Conservation (phyloP, 1,140 invertebrate species). For the Camponotus floridanus region DNA sequence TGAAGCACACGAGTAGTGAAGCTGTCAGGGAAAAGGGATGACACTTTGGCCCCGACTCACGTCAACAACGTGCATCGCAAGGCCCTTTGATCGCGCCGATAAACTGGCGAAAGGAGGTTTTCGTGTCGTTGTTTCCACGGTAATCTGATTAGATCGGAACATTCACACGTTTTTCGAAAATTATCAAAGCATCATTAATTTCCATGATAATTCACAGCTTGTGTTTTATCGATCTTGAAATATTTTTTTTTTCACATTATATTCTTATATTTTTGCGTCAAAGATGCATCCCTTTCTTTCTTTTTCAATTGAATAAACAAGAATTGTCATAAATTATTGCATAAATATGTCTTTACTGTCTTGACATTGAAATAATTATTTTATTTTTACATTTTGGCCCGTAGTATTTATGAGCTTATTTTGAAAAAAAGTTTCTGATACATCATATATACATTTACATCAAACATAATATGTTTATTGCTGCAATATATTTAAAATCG, state of each 20-base stretch:
- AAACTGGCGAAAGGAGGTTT: constrained; percentile 55
- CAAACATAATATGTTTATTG: too few relatives aligned
- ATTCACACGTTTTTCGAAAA: not conserved
- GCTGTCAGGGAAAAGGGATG: constrained; percentile 78
- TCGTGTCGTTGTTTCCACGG: constrained; percentile 18
- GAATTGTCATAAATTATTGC: not conserved
- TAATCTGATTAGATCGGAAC: constrained; percentile 48
- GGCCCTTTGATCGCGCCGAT: constrained; percentile 70
- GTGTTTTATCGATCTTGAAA: not conserved
- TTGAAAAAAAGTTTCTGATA: not conserved
- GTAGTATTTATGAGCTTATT: not conserved
- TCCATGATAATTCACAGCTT: not conserved
- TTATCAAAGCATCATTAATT: not conserved
- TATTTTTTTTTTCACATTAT: not conserved
- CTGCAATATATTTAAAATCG: too few relatives aligned
- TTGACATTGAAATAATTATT: not conserved
- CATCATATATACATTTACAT: not conserved
- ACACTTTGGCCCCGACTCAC: constrained; percentile 54
- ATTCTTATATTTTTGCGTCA: not conserved
- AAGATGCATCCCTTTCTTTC: too few relatives aligned
- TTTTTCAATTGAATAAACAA: not conserved
- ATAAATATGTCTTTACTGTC: not conserved
- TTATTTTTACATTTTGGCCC: not conserved
- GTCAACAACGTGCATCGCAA: constrained; percentile 58
- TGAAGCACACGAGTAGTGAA: constrained; percentile 76